Evolutionary conservation across 2,888 invertebrate genomes (phyloP).

Genomic region (Epinotia ramella): DNA sequence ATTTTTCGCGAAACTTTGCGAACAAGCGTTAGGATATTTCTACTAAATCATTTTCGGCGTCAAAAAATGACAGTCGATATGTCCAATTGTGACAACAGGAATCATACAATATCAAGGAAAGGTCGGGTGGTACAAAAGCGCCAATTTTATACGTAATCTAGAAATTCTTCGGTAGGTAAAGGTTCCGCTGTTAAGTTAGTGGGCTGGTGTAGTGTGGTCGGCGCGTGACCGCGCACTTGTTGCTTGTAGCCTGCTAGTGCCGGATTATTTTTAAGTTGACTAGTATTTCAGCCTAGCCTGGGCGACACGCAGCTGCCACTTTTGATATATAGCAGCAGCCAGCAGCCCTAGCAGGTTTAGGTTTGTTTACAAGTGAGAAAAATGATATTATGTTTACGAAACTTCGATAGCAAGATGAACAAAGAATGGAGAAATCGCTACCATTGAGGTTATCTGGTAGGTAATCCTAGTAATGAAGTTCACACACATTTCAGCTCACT

Average conservation of each 20-base stretch:
- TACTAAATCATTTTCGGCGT: no score
- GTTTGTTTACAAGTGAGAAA: background rate
- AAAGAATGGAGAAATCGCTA: no score
- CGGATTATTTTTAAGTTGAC: conserved; percentile 29
- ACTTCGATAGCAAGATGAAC: no score
- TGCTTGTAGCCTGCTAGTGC: conserved; percentile 11
- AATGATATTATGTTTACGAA: background rate
- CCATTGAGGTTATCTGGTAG: no score
- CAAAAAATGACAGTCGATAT: no score
- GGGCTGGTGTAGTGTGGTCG: background rate
- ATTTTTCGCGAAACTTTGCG: no score
- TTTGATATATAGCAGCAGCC: background rate
- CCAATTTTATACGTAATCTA: background rate
- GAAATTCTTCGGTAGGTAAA: background rate
- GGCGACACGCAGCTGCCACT: conserved; percentile 10
- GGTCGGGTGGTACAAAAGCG: no score
- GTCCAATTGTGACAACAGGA: no score
- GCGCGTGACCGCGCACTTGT: conserved; percentile 33
- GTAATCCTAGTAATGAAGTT: no score
- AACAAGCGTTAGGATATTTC: no score
- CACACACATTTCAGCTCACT: no score
- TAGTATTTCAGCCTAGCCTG: conserved; percentile 7
- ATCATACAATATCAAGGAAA: no score
- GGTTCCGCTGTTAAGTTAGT: conserved; percentile 11
- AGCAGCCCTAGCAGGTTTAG: background rate